These are phyloP conservation scores for Parus major DNA, from an alignment of 2,113 vertebrate species.

Conservation along the genomic window DNA sequence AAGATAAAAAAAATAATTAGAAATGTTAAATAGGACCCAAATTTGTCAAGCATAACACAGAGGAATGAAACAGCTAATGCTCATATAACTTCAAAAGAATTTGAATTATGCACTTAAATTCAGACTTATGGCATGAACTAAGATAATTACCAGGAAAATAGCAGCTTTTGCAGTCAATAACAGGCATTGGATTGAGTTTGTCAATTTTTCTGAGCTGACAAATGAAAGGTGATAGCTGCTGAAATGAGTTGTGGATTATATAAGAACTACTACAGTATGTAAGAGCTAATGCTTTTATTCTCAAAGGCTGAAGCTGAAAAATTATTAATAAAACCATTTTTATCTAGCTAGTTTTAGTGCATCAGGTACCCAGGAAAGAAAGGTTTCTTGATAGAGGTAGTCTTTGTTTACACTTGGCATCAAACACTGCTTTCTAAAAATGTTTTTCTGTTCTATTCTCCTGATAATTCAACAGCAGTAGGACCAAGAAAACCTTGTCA, in stretches of 20 bases:
- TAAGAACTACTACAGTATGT: not conserved
- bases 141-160: slow-evolving; percentile 60
- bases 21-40: slow-evolving; percentile 41
- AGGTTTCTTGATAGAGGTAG: not conserved
- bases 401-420: slow-evolving; percentile 38
- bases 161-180: slow-evolving; percentile 62
- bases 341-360: slow-evolving; percentile 23
- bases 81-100: slow-evolving; percentile 48
- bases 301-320: slow-evolving; percentile 35
- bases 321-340: slow-evolving; percentile 52
- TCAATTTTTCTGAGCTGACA: slow-evolving; percentile 66
- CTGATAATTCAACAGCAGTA: slow-evolving; percentile 37
- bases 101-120: slow-evolving; percentile 60
- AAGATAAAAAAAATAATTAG: not conserved
- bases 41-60: slow-evolving; percentile 13
- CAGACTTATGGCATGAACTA: slow-evolving; percentile 38
- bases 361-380: slow-evolving; percentile 7
- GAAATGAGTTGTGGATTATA: slow-evolving; percentile 56
- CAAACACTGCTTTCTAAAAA: slow-evolving; percentile 34
- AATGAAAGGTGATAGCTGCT: slow-evolving; percentile 56
- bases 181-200: slow-evolving; percentile 55
- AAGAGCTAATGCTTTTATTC: slow-evolving; percentile 53
- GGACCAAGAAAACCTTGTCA: slow-evolving; percentile 7
- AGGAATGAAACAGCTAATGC: slow-evolving; percentile 17
- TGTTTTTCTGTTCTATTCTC: slow-evolving; percentile 17